These are phyloP conservation scores for Morone saxatilis DNA, from an alignment of 2,113 vertebrate genomes.

Conservation along the genomic window DNA sequence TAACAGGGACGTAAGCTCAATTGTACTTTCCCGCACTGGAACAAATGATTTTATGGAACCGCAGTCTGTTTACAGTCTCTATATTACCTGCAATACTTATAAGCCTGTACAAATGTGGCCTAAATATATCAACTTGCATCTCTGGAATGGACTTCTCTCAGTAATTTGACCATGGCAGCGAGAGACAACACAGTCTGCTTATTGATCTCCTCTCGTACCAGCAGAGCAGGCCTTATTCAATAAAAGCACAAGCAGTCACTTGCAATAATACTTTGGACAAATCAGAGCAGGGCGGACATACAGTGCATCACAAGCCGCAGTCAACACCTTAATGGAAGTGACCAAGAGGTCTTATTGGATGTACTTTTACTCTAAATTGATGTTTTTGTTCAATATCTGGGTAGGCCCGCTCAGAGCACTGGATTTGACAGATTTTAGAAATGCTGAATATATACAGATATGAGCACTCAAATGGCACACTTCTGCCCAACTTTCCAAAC, in stretches of 20 bases:
- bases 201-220: slow-evolving; percentile 57
- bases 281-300: slow-evolving; percentile 26
- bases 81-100: slow-evolving; percentile 7
- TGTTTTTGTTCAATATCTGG: background rate
- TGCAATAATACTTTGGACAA: slow-evolving; percentile 56
- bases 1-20: background rate
- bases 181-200: slow-evolving; percentile 29
- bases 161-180: slow-evolving; percentile 26
- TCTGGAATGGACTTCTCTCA: slow-evolving; percentile 5
- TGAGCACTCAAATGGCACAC: slow-evolving; percentile 32
- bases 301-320: slow-evolving; percentile 11
- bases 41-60: slow-evolving; percentile 8
- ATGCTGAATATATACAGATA: slow-evolving; percentile 27
- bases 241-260: slow-evolving; percentile 52
- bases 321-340: slow-evolving; percentile 44
- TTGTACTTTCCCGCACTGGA: background rate
- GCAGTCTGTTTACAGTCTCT: background rate
- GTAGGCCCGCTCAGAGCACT: background rate
- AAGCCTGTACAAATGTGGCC: background rate
- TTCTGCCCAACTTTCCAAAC: slow-evolving; percentile 59
- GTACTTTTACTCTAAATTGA: slow-evolving; percentile 35
- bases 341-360: slow-evolving; percentile 38
- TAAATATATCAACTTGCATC: slow-evolving; percentile 11
- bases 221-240: slow-evolving; percentile 52
- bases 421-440: slow-evolving; percentile 10